phyloP scores from a whole-genome alignment of 2,797 vertebrate species.

The Sardinella longiceps region DNA sequence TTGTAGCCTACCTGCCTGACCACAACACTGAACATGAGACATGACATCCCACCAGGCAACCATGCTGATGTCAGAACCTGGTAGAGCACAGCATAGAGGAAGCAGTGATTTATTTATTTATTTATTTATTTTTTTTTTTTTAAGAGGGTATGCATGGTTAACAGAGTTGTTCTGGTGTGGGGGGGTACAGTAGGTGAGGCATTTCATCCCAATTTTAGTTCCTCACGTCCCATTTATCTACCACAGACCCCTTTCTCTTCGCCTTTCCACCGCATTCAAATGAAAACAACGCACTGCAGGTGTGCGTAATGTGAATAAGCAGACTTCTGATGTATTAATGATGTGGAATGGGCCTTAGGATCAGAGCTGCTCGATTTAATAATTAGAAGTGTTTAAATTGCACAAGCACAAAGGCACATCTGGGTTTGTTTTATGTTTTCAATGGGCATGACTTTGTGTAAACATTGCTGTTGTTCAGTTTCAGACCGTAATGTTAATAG shows the following conservation, averaged over 20 bases:
- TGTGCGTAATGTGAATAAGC: too few relatives aligned
- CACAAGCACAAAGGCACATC: too few relatives aligned
- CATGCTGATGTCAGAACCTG: neutral
- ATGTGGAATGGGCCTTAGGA: neutral
- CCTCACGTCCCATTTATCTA: too few relatives aligned
- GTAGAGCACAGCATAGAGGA: neutral
- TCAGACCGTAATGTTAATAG: too few relatives aligned
- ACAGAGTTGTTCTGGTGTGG: neutral
- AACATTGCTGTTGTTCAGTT: too few relatives aligned
- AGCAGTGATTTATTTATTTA: neutral
- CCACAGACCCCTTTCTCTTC: neutral
- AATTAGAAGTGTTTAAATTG: too few relatives aligned
- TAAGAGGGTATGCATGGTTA: too few relatives aligned
- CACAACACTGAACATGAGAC: neutral
- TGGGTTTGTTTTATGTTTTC: too few relatives aligned
- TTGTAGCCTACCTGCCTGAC: neutral
- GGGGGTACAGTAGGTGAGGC: neutral
- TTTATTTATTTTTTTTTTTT: too few relatives aligned
- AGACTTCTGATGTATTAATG: neutral
- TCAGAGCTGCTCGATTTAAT: neutral
- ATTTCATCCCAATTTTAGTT: neutral
- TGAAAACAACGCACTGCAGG: too few relatives aligned
- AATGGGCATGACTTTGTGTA: too few relatives aligned
- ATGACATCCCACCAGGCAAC: neutral
- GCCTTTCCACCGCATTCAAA: neutral